Evolutionary conservation across 2,888 invertebrate genomes (phyloP).

Genomic region (Mantis religiosa): DNA sequence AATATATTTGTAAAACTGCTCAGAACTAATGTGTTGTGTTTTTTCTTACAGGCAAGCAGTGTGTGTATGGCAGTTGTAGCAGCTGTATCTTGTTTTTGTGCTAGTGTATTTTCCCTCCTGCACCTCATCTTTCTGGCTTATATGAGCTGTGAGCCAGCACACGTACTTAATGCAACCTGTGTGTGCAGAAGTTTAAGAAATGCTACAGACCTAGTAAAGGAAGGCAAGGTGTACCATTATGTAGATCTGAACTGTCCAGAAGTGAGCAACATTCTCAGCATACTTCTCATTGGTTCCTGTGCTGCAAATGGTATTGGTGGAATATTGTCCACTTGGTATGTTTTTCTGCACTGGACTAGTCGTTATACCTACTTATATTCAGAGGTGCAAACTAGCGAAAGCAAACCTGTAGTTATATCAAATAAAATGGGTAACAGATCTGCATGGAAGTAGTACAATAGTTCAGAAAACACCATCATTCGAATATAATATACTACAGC

Average conservation of each 20-base stretch:
- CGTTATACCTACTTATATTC: slow-evolving; percentile 43
- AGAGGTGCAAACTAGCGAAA: slow-evolving; percentile 38
- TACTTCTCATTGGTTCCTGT: slow-evolving; percentile 43
- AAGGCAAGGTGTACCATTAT: slow-evolving; percentile 41
- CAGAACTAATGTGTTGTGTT: slow-evolving; percentile 15
- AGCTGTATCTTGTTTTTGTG: slow-evolving; percentile 42
- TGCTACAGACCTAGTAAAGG: neutral
- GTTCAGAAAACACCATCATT: neutral
- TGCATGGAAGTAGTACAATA: neutral
- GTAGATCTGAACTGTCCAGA: slow-evolving; percentile 47
- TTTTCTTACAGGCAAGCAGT: slow-evolving; percentile 44
- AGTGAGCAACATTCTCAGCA: slow-evolving; percentile 41
- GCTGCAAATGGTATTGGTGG: slow-evolving; percentile 43
- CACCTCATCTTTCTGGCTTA: slow-evolving; percentile 43
- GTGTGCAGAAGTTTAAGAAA: slow-evolving; percentile 37
- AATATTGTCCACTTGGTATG: slow-evolving; percentile 43
- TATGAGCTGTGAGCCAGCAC: slow-evolving; percentile 43
- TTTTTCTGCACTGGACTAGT: slow-evolving; percentile 47
- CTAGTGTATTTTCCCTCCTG: slow-evolving; percentile 43
- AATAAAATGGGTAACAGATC: neutral
- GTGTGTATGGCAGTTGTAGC: slow-evolving; percentile 43
- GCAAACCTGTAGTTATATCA: neutral
- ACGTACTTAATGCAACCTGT: slow-evolving; percentile 44
- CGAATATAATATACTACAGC: too few relatives aligned
- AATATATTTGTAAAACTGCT: neutral